Evolutionary conservation across 2,797 vertebrate genomes (phyloP).

Genomic region (Tarsius wallacei): DNA sequence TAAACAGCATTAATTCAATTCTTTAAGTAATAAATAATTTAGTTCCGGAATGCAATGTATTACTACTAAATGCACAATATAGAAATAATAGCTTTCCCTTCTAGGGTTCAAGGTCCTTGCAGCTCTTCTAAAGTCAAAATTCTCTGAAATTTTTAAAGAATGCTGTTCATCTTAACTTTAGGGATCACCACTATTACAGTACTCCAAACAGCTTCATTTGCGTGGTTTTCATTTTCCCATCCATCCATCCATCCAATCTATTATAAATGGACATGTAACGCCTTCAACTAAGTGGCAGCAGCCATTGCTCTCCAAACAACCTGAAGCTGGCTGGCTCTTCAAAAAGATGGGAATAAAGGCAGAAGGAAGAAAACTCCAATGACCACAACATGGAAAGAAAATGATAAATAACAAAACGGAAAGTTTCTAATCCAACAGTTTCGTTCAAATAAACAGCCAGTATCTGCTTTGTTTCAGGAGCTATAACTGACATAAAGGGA

Average conservation of each 20-base stretch:
- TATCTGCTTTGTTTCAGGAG: constrained; percentile 23
- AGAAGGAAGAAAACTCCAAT: constrained; percentile 12
- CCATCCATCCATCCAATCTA: background rate
- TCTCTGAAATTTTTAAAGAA: background rate
- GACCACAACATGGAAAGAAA: background rate
- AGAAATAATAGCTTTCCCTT: constrained; percentile 44
- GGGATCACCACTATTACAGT: background rate
- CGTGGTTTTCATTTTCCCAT: constrained; percentile 46
- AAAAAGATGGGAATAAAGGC: background rate
- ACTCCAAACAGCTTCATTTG: constrained; percentile 53
- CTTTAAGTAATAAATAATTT: constrained; percentile 26
- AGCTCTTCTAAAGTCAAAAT: constrained; percentile 34
- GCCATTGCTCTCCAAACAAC: background rate
- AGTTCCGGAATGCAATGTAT: background rate
- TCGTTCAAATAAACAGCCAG: constrained; percentile 8
- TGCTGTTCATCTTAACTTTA: background rate
- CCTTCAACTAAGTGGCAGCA: background rate
- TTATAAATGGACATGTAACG: background rate
- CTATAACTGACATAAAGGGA: background rate
- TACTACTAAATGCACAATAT: background rate
- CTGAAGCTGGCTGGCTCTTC: background rate
- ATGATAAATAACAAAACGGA: background rate
- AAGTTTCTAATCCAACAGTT: constrained; percentile 45
- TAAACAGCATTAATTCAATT: constrained; percentile 18
- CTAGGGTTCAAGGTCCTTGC: background rate